phyloP scores from a whole-genome alignment of 2,888 invertebrate genomes.

The Asteroscopus sphinx region DNA sequence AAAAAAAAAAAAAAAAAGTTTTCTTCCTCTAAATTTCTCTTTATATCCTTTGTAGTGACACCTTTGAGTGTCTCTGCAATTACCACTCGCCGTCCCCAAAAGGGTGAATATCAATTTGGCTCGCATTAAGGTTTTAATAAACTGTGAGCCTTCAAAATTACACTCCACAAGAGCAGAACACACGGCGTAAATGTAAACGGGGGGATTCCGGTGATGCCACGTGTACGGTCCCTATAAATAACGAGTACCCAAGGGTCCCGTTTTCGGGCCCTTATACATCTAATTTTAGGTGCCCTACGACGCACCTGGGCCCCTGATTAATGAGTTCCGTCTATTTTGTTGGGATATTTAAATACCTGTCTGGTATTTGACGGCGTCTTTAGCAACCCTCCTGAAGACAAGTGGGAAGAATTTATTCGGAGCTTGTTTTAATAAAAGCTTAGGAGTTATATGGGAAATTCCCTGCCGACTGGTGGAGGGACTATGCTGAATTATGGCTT shows the following conservation, averaged over 20 bases:
- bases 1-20: too few relatives aligned
- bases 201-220: slow-evolving; percentile 28
- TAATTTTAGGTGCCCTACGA: slow-evolving; percentile 67
- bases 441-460: slow-evolving; percentile 16
- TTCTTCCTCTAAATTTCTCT: slow-evolving; percentile 18
- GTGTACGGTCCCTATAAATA: slow-evolving; percentile 51
- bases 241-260: slow-evolving; percentile 58
- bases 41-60: slow-evolving; percentile 16
- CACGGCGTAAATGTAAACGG: slow-evolving; percentile 57
- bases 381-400: slow-evolving; percentile 44
- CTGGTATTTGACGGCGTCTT: slow-evolving; percentile 52
- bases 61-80: slow-evolving; percentile 37
- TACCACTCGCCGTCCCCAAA: slow-evolving; percentile 37
- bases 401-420: slow-evolving; percentile 39
- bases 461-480: slow-evolving; percentile 6
- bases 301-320: slow-evolving; percentile 69
- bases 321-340: slow-evolving; percentile 61
- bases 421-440: slow-evolving; percentile 44
- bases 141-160: slow-evolving; percentile 63
- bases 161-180: slow-evolving; percentile 53
- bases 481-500: slow-evolving; percentile 17
- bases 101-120: slow-evolving; percentile 62
- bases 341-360: slow-evolving; percentile 58
- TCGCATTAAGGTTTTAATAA: slow-evolving; percentile 68
- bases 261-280: slow-evolving; percentile 61